A percentile compares a stretch with the other conserved stretches of the same genome.
Conservation (phyloP, 2,797 vertebrate genomes). For the Sebastes taczanowskii region DNA sequence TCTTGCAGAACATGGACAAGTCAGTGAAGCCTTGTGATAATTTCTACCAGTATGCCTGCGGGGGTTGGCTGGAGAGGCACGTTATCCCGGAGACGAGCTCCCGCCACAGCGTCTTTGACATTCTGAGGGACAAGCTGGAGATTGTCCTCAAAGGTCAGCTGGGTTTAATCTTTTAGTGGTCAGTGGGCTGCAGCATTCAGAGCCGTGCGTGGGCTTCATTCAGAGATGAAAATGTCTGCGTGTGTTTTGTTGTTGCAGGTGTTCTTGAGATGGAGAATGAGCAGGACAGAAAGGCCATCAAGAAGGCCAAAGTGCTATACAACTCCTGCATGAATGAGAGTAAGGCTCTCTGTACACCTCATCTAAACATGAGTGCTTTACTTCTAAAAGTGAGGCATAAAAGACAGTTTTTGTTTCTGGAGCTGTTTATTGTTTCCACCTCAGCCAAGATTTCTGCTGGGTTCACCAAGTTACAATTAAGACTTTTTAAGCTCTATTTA, state of each 20-base stretch:
- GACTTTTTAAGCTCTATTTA: neutral
- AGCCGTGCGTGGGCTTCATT: constrained; percentile 16
- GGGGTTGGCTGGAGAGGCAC: constrained; percentile 91
- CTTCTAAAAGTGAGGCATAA: neutral
- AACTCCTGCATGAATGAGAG: constrained; percentile 96
- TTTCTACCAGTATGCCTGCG: constrained; percentile 96
- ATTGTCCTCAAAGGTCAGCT: constrained; percentile 93
- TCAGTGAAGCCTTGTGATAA: constrained; percentile 89
- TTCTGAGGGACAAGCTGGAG: constrained; percentile 93
- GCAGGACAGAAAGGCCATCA: constrained; percentile 89
- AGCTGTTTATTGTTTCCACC: neutral
- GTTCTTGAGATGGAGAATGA: constrained; percentile 86
- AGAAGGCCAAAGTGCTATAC: constrained; percentile 93
- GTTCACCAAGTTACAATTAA: neutral
- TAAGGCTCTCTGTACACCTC: constrained; percentile 65
- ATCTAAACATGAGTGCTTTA: neutral
- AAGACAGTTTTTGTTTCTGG: neutral
- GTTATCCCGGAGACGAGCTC: constrained; percentile 96
- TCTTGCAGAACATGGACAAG: constrained; percentile 94
- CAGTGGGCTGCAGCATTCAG: constrained; percentile 42
- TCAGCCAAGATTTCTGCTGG: neutral
- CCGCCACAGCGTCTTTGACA: constrained; percentile 94
- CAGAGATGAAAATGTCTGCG: constrained; percentile 18
- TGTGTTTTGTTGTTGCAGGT: constrained; percentile 79
- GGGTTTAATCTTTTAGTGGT: constrained; percentile 3